Evolutionary conservation across 2,113 vertebrate genomes (phyloP).

Genomic region (Phrynosoma platyrhinos): DNA sequence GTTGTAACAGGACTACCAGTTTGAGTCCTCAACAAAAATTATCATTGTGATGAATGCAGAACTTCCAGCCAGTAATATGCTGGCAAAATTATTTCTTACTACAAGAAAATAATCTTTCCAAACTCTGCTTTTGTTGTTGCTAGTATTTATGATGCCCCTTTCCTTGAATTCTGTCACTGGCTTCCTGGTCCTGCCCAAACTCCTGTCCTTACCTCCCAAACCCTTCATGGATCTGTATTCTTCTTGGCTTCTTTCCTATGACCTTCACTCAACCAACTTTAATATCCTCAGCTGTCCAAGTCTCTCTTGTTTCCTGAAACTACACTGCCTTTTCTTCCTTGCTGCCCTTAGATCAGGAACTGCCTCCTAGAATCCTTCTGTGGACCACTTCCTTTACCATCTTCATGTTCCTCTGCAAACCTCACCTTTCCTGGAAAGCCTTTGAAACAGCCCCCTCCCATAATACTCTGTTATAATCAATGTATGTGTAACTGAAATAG

Average conservation of each 20-base stretch:
- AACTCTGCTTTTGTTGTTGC: too few relatives aligned
- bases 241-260: neutral
- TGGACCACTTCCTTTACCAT: neutral
- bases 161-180: neutral
- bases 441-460: neutral
- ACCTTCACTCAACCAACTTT: neutral
- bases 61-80: neutral
- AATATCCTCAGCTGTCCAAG: neutral
- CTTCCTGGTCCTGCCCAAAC: neutral
- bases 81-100: neutral
- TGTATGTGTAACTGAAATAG: neutral
- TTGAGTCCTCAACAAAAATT: too few relatives aligned
- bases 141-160: neutral
- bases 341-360: neutral
- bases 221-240: neutral
- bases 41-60: too few relatives aligned
- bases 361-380: neutral
- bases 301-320: neutral
- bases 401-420: neutral
- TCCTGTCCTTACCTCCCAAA: neutral
- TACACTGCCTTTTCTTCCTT: neutral
- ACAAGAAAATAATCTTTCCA: too few relatives aligned
- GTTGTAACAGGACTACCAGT: too few relatives aligned
- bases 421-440: neutral
- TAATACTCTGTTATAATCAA: neutral